A percentile compares a stretch with the other conserved stretches of the same genome.
phyloP scores from a whole-genome alignment of 2,888 invertebrate species.

The Urechis unicinctus region DNA sequence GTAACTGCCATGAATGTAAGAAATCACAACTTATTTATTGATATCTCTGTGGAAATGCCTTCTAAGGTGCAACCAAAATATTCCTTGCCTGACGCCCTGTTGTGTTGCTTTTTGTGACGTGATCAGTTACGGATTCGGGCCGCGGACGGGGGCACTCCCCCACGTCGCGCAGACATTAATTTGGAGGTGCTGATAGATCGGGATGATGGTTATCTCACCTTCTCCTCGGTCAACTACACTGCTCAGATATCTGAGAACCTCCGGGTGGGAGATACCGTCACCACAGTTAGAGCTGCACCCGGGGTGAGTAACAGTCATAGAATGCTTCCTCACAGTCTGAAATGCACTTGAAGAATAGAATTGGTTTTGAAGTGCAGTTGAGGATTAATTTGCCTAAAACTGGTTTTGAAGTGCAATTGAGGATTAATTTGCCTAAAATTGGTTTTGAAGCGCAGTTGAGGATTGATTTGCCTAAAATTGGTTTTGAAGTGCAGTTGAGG shows the following conservation, averaged over 20 bases:
- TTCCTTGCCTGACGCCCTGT: no score
- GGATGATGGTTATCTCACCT: constrained; percentile 19
- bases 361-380: no score
- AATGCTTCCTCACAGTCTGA: no score
- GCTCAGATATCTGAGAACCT: constrained; percentile 16
- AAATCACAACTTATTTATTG: background rate
- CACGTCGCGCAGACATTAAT: constrained; percentile 18
- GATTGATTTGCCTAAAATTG: no score
- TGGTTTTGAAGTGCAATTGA: no score
- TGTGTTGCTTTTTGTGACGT: background rate
- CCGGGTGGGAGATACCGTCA: constrained; percentile 9
- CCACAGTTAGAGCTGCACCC: constrained; percentile 16
- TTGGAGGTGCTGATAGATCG: constrained; percentile 33
- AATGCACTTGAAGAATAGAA: no score
- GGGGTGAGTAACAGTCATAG: constrained; percentile 21
- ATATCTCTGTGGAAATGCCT: background rate
- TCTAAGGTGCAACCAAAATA: no score
- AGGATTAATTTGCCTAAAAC: no score
- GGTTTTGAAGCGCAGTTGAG: no score
- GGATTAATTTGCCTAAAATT: no score
- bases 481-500: no score
- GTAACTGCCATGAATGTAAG: background rate
- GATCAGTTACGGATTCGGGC: constrained; percentile 29
- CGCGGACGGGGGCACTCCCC: constrained; percentile 32
- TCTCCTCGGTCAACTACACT: constrained; percentile 10